Conservation (phyloP, 2,113 vertebrate species). For the Oncorhynchus kisutch region DNA sequence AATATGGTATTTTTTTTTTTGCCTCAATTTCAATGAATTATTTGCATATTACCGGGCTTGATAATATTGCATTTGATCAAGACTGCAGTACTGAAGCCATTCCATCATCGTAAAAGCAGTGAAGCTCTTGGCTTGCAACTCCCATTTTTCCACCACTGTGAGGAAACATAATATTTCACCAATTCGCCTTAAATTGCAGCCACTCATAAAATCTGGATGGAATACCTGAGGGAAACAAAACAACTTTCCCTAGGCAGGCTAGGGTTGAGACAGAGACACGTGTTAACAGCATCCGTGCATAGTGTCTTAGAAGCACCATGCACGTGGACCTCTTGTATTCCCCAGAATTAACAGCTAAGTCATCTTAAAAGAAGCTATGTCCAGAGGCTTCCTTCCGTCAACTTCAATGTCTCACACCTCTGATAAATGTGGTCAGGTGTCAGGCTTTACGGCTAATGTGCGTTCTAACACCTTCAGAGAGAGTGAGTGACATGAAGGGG, state of each 20-base stretch:
- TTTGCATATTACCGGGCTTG: not conserved
- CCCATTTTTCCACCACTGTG: not conserved
- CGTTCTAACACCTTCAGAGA: not conserved
- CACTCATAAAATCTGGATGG: not conserved
- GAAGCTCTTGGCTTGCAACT: not conserved
- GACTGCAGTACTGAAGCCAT: not conserved
- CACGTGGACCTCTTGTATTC: not conserved
- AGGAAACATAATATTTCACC: not conserved
- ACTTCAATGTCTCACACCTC: not conserved
- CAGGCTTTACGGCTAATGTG: conserved; percentile 7
- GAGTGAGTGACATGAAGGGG: not conserved
- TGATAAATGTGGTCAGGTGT: not conserved
- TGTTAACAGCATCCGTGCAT: too few species aligned
- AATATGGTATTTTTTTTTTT: too few species aligned
- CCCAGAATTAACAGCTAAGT: conserved; percentile 4
- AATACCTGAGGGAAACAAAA: too few species aligned
- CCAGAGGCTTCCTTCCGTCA: conserved; percentile 4
- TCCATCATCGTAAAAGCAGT: not conserved
- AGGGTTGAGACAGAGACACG: too few species aligned
- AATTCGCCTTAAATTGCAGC: not conserved
- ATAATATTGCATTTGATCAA: not conserved
- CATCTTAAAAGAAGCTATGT: not conserved
- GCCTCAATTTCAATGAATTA: not conserved
- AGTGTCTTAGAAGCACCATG: not conserved
- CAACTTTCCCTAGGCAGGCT: too few species aligned